phyloP scores from a whole-genome alignment of 2,888 invertebrate species.

The Cremastinae sp. region DNA sequence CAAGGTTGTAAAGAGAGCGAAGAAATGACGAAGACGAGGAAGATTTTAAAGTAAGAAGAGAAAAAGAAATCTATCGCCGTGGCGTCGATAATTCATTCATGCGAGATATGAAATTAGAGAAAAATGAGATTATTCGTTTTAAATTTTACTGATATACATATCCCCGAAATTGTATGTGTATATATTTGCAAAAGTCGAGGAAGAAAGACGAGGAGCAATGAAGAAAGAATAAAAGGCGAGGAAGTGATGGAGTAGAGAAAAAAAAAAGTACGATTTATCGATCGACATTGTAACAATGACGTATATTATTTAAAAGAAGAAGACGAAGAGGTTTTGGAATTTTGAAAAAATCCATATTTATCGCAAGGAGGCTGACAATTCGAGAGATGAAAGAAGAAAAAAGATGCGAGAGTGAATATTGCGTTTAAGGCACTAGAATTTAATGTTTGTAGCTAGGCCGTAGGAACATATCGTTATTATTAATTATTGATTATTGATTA shows the following conservation, averaged over 20 bases:
- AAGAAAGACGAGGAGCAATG: slow-evolving; percentile 62
- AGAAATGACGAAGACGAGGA: slow-evolving; percentile 6
- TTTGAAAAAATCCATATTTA: slow-evolving; percentile 47
- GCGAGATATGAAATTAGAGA: no score
- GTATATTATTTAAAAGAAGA: slow-evolving; percentile 69
- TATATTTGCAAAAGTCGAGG: slow-evolving; percentile 74
- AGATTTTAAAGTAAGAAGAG: slow-evolving; percentile 5
- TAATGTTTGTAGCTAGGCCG: slow-evolving; percentile 73
- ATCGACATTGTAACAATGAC: slow-evolving; percentile 65
- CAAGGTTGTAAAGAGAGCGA: slow-evolving; percentile 74
- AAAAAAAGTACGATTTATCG: slow-evolving; percentile 70
- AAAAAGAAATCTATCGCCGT: slow-evolving; percentile 56
- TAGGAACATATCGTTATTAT: slow-evolving; percentile 77
- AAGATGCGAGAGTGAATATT: slow-evolving; percentile 60
- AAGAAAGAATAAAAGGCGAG: slow-evolving; percentile 47
- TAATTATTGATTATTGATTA: slow-evolving; percentile 64
- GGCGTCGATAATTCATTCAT: slow-evolving; percentile 73
- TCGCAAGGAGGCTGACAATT: slow-evolving; percentile 33
- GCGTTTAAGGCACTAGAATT: slow-evolving; percentile 74
- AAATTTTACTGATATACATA: slow-evolving; percentile 77
- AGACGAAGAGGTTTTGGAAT: slow-evolving; percentile 47
- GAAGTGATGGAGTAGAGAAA: slow-evolving; percentile 27
- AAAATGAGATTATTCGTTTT: slow-evolving; percentile 65
- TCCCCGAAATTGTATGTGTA: slow-evolving; percentile 76
- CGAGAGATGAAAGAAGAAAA: not conserved